Evolutionary conservation across 2,797 vertebrate species (phyloP), one percentile per base, ranked within the genome.

Genomic region (Acanthopagrus latus): DNA sequence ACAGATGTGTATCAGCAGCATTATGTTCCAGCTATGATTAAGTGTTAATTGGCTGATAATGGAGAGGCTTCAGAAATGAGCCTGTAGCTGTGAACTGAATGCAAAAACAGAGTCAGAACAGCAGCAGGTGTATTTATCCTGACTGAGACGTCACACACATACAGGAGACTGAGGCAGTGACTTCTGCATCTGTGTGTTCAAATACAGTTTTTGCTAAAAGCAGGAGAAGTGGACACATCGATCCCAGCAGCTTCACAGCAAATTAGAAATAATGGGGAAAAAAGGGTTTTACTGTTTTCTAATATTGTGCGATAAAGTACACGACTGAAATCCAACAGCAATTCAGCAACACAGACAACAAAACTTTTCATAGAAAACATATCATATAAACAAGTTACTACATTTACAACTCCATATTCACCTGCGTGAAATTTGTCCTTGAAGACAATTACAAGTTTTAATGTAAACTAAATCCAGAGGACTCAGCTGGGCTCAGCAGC

Each of bases 1-100:
- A 74, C 71, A 83, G 55, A 81, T 78, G 55, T 16, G 12, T 64
- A 86, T 81, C 86, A 48, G 21, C 5, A 54, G 69, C 44, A 78
- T 79, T 86, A 81, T 80, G 73, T 72, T 68, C 5, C n/a, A 44
- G 51, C 67, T 20, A 52, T 43, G 51, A 72, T 80, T 65, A 38
- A 51, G 47, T 46, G 33, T 56, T 48, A 80, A 59, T 79, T 48
- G 54, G 48, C 68, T 69, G 80, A 79, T 82, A 82, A 76, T 50
- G 23, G n/a, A 38, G 23, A 69, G 69, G 43, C 63, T 44, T 50
- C 23, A 38, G 46, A 21, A 64, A 68, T 62, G 14, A 60, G 44
- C 17, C 43, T 41, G 12, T 13, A 51, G 51, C 51, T 41, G 56
- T 48, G 48, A 55, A 64, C 54, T 47, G 9, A 2, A 16, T 9